phyloP scores from a whole-genome alignment of 2,888 invertebrate species.

The Anarsia innoxiella region DNA sequence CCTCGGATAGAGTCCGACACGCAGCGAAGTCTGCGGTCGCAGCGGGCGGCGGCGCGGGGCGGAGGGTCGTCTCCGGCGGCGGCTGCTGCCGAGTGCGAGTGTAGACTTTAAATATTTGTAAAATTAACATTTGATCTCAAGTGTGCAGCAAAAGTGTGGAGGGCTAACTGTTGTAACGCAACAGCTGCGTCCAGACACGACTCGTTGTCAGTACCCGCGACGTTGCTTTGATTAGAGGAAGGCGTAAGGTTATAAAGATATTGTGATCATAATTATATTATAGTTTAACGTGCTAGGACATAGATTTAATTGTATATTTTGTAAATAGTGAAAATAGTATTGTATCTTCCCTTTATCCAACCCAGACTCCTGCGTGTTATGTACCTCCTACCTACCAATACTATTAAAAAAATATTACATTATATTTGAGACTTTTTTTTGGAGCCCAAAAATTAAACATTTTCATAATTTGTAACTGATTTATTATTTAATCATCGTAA shows the following conservation, averaged over 20 bases:
- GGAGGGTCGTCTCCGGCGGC: constrained; percentile 33
- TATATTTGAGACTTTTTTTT: constrained; percentile 17
- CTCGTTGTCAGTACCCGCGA: constrained; percentile 32
- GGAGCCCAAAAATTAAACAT: background rate
- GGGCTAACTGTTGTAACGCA: constrained; percentile 55
- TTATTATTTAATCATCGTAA: too few species aligned
- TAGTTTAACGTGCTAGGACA: constrained; percentile 66
- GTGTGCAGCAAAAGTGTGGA: constrained; percentile 71
- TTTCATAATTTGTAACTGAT: background rate
- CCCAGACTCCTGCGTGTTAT: constrained; percentile 76
- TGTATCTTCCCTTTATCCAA: constrained; percentile 74
- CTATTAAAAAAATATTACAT: constrained; percentile 75
- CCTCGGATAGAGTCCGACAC: constrained; percentile 11
- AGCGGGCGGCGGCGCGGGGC: constrained; percentile 9
- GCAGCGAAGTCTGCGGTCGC: constrained; percentile 2
- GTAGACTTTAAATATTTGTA: constrained; percentile 67
- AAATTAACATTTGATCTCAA: constrained; percentile 75
- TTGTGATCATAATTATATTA: constrained; percentile 74
- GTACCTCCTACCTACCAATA: constrained; percentile 77
- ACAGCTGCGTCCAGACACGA: constrained; percentile 43
- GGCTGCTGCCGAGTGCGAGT: constrained; percentile 61
- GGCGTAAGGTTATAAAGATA: constrained; percentile 69
- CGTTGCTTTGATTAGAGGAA: constrained; percentile 48
- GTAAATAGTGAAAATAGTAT: constrained; percentile 76
- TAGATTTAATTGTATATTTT: constrained; percentile 74